Percentiles rank a stretch among this genome's conserved stretches.
Evolutionary conservation across 2,797 vertebrate species (phyloP).

Genomic region (Delichon dasypus): DNA sequence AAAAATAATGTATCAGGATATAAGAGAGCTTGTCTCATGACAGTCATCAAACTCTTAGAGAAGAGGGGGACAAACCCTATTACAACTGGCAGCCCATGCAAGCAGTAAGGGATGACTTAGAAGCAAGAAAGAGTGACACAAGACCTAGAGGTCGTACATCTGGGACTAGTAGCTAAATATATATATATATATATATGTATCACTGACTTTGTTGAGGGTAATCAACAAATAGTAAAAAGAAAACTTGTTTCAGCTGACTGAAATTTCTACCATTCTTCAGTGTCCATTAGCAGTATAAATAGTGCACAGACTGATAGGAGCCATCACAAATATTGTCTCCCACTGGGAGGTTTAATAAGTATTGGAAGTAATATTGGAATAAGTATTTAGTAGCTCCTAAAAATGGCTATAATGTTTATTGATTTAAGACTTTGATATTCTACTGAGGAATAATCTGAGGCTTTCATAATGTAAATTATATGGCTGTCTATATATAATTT

Average conservation of each 20-base stretch:
- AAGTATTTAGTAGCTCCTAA: slow-evolving; percentile 31
- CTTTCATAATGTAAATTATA: slow-evolving; percentile 32
- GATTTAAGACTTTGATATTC: slow-evolving; percentile 63
- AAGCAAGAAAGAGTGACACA: background rate
- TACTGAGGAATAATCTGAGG: slow-evolving; percentile 47
- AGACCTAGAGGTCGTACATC: background rate
- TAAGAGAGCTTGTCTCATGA: background rate
- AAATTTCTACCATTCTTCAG: background rate
- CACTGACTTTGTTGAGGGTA: background rate
- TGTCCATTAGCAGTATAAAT: slow-evolving; percentile 21
- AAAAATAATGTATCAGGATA: background rate
- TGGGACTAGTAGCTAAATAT: background rate
- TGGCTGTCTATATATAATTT: background rate
- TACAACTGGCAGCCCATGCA: background rate
- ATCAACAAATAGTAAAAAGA: background rate
- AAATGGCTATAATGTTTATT: slow-evolving; percentile 68
- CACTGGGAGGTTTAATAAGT: slow-evolving; percentile 20
- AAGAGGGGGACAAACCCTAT: background rate
- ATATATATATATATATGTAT: background rate
- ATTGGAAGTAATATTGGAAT: background rate
- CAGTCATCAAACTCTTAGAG: background rate
- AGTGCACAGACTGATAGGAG: slow-evolving; percentile 26
- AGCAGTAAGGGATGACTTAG: background rate
- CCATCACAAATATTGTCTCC: slow-evolving; percentile 24
- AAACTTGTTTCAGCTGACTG: background rate